phyloP scores from a whole-genome alignment of 1,140 invertebrate genomes.

The Drosophila albomicans region DNA sequence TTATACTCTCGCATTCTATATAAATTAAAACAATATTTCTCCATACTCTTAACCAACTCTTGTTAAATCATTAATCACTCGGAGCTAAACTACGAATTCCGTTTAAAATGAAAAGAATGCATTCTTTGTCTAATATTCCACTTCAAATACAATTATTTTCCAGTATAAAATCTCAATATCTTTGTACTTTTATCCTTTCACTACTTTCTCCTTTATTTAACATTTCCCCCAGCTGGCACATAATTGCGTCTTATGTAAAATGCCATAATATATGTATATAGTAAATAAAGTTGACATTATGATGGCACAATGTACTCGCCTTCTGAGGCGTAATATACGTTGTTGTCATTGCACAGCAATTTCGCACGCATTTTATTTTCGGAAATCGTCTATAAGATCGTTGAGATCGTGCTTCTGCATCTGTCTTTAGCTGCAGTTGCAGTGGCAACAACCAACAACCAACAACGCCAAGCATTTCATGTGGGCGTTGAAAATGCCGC shows the following conservation, averaged over 20 bases:
- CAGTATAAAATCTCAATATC: no score
- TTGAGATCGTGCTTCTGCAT: constrained; percentile 2
- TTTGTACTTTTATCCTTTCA: not conserved
- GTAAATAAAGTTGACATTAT: constrained; percentile 12
- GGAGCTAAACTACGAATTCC: no score
- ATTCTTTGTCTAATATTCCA: no score
- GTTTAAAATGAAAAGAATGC: no score
- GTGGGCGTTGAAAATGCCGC: constrained; percentile 16
- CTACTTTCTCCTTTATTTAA: not conserved
- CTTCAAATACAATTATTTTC: no score
- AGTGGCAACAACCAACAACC: not conserved
- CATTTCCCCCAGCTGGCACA: not conserved
- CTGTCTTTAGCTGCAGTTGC: constrained; percentile 1
- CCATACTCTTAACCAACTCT: no score
- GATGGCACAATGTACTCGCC: constrained; percentile 1
- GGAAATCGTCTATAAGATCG: constrained; percentile 6
- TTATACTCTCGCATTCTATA: not conserved
- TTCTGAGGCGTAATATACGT: constrained; percentile 5
- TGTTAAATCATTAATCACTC: no score
- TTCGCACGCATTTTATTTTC: constrained; percentile 23
- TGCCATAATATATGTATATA: not conserved
- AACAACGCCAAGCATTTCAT: not conserved
- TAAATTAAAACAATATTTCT: not conserved
- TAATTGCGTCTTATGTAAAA: not conserved
- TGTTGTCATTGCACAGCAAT: constrained; percentile 18